Conservation (phyloP, 2,888 invertebrate species). For the Fragum fragum region DNA sequence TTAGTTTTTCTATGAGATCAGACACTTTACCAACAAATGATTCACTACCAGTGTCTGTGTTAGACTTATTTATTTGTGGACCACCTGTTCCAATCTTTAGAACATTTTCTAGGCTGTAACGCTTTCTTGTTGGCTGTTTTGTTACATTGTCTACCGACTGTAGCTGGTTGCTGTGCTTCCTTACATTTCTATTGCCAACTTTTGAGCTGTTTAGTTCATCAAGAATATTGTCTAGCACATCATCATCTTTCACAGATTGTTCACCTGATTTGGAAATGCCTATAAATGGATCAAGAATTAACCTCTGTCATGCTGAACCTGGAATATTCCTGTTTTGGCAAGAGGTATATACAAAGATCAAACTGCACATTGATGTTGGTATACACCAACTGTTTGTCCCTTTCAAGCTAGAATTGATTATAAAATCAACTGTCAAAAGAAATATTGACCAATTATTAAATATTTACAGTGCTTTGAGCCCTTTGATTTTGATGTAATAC, state of each 20-base stretch:
- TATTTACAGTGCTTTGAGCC: too few species aligned
- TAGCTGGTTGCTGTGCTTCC: background rate
- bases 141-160: background rate
- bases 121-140: background rate
- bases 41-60: background rate
- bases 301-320: too few species aligned
- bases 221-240: conserved; percentile 73
- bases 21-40: background rate
- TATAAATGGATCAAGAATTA: background rate
- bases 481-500: too few species aligned
- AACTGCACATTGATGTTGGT: too few species aligned
- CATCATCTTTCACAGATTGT: conserved; percentile 66
- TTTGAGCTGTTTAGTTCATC: conserved; percentile 67
- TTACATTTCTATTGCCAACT: conserved; percentile 10
- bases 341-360: too few species aligned
- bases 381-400: too few species aligned
- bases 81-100: conserved; percentile 4
- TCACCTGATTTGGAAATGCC: conserved; percentile 7
- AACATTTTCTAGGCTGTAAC: conserved; percentile 30
- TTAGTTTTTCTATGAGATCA: conserved; percentile 9
- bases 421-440: too few species aligned
- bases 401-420: too few species aligned
- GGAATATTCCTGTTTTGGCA: too few species aligned
- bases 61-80: background rate
- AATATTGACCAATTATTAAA: too few species aligned